Evolutionary conservation across 2,888 invertebrate genomes (phyloP), one percentile per base, ranked within the genome.

Genomic region (Hyposoter dolosus): DNA sequence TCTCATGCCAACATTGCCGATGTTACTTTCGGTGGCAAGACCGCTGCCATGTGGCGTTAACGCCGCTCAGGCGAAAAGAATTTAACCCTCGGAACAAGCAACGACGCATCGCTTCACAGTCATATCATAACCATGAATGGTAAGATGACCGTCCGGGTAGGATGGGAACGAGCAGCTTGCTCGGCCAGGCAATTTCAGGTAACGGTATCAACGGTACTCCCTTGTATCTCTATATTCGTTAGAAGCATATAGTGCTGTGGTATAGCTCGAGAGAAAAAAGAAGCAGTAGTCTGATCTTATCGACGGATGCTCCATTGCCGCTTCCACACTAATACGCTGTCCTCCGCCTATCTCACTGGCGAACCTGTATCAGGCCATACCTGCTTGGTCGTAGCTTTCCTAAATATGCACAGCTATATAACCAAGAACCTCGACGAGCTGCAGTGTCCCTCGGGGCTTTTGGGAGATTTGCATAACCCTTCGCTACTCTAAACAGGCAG

Each of bases 241-340:
- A 56, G 5, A 65, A 35, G 15, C 68, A 47, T 63, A 28, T 5
- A 45, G 56, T 75, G 5, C 63, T 68, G 60, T 17, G 53, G 72
- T 56, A 77, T 78, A 78, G 63, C 84, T 77, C 75, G 77, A 74
- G n/a, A 63, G 72, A 82, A 85, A 84, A 82, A 86, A 82, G 84
- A 83, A 83, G 83, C 82, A 82, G 83, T 82, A 68, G 81, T 47
- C 84, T 87, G 84, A 86, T 86, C 83, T 84, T 82, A 83, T 83
- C 88, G 84, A 78, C 82, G 81, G 82, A 77, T 82, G 83, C 81
- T 77, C 76, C 87, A 78, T 82, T 84, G 86, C 84, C 77, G 86
- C 84, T 84, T 82, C 78, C 50, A 76, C 50, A 75, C 82, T 82
- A 89, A 90, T 88, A 87, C 88, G 75, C 84, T 78, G 53, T 45